These are phyloP conservation scores for Neria commutata DNA, from an alignment of 2,888 invertebrate genomes.

Conservation along the genomic window DNA sequence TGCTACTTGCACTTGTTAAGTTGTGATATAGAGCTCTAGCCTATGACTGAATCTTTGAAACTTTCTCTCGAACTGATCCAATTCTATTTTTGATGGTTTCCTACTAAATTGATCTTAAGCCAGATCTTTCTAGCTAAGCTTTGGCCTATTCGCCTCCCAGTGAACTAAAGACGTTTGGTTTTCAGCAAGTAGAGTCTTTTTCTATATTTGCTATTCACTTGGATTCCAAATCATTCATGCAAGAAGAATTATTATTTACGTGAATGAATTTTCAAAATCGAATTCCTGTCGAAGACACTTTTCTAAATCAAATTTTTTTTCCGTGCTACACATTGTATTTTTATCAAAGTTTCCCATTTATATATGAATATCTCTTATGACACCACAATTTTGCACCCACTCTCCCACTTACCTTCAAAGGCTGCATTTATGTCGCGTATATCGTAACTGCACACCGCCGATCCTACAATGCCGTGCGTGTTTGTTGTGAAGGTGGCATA, in stretches of 20 bases:
- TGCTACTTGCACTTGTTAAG: too few species aligned
- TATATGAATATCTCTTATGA: background rate
- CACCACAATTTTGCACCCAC: background rate
- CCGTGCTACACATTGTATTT: slow-evolving; percentile 34
- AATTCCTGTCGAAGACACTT: slow-evolving; percentile 15
- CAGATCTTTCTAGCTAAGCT: too few species aligned
- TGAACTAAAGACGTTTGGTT: too few species aligned
- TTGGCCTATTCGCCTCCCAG: too few species aligned
- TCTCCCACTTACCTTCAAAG: slow-evolving; percentile 78
- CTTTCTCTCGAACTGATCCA: too few species aligned
- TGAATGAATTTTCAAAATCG: background rate
- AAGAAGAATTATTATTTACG: background rate
- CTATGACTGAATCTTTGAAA: too few species aligned
- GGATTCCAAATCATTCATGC: too few species aligned
- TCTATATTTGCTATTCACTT: too few species aligned
- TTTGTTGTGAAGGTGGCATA: slow-evolving; percentile 97
- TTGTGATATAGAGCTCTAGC: too few species aligned
- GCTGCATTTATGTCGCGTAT: slow-evolving; percentile 89
- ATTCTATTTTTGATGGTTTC: too few species aligned
- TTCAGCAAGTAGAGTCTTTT: too few species aligned
- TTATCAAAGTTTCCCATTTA: background rate
- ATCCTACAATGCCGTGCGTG: slow-evolving; percentile 93
- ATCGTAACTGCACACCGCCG: slow-evolving; percentile 95
- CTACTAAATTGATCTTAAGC: too few species aligned
- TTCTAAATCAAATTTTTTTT: slow-evolving; percentile 39